phyloP scores from a whole-genome alignment of 2,113 vertebrate species.

The Colius striatus region DNA sequence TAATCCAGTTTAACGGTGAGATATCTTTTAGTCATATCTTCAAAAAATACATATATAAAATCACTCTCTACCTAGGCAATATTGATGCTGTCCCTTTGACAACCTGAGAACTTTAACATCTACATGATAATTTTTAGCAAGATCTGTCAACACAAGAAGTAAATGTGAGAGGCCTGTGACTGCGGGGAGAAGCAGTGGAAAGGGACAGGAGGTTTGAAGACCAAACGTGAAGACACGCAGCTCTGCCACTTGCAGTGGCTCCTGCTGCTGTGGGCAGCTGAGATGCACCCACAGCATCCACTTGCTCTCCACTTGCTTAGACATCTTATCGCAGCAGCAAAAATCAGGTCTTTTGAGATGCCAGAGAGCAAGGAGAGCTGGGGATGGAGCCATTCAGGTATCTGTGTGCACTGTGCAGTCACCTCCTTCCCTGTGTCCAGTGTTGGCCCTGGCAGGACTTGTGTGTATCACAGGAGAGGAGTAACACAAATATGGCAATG shows the following conservation, averaged over 20 bases:
- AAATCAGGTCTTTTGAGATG: neutral
- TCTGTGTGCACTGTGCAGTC: fast-evolving
- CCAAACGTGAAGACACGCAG: fast-evolving
- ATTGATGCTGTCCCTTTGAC: neutral
- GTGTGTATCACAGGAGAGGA: fast-evolving
- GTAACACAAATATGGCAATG: neutral
- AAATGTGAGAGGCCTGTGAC: neutral
- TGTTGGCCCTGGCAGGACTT: neutral
- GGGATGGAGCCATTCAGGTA: neutral
- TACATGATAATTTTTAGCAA: neutral
- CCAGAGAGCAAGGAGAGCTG: neutral
- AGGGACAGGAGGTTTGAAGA: neutral
- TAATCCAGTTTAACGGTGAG: neutral
- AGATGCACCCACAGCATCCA: neutral
- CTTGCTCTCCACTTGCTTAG: neutral
- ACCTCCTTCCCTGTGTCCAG: neutral
- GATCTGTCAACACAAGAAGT: neutral
- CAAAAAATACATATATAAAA: neutral
- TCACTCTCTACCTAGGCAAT: neutral
- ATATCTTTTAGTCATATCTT: neutral
- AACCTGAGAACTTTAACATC: neutral
- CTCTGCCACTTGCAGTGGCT: neutral
- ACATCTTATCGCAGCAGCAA: neutral
- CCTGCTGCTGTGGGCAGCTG: fast-evolving
- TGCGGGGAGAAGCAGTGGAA: neutral